Evolutionary conservation across 2,113 vertebrate genomes (phyloP).

Genomic region (Verasper variegatus): DNA sequence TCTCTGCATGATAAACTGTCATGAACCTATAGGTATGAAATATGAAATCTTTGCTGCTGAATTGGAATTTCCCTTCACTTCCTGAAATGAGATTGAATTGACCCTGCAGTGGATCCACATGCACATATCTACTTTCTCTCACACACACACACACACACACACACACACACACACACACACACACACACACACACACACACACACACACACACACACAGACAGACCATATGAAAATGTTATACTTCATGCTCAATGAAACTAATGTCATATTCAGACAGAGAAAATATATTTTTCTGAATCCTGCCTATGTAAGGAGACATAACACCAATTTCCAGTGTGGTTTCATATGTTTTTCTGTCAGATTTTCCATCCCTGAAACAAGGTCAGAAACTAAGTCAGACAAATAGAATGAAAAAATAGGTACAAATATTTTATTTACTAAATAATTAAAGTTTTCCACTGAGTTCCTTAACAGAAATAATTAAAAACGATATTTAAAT

Average conservation of each 20-base stretch:
- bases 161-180: not conserved
- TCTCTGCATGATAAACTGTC: not conserved
- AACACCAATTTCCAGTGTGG: not conserved
- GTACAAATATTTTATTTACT: not conserved
- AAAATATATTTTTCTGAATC: not conserved
- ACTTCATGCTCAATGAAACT: not conserved
- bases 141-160: conserved; percentile 1
- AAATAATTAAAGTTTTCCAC: not conserved
- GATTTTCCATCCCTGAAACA: not conserved
- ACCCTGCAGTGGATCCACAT: conserved; percentile 28
- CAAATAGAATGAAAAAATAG: not conserved
- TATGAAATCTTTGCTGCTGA: conserved; percentile 27
- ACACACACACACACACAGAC: not conserved
- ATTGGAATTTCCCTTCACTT: conserved; percentile 48
- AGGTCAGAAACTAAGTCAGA: not conserved
- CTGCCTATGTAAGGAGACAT: not conserved
- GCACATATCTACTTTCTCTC: not conserved
- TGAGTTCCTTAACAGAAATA: too few species aligned
- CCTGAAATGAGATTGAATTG: conserved; percentile 27
- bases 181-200: not conserved
- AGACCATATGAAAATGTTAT: not conserved
- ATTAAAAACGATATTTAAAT: too few species aligned
- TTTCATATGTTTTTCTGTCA: not conserved
- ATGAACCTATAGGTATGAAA: conserved; percentile 34
- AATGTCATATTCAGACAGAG: not conserved